Percentiles rank a stretch among this genome's conserved stretches.
phyloP scores from a whole-genome alignment of 2,113 vertebrate species.

The Bambusicola thoracicus region DNA sequence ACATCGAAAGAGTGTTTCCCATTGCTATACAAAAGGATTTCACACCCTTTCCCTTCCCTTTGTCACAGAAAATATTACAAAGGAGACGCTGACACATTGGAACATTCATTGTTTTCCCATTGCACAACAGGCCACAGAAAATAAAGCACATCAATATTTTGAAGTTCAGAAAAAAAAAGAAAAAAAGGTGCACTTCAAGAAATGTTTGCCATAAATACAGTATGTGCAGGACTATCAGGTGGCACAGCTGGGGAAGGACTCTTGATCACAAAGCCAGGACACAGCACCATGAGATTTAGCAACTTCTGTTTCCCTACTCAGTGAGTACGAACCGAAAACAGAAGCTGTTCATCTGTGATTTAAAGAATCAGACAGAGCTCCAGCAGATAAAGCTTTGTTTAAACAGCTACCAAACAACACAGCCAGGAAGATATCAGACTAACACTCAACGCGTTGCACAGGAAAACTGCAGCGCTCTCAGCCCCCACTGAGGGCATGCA shows the following conservation, averaged over 20 bases:
- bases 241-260: slow-evolving; percentile 15
- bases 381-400: neutral
- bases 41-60: slow-evolving; percentile 26
- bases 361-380: neutral
- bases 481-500: neutral
- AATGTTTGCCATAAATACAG: slow-evolving; percentile 23
- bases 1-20: slow-evolving; percentile 27
- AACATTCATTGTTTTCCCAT: slow-evolving; percentile 17
- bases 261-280: slow-evolving; percentile 35
- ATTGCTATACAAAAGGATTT: slow-evolving; percentile 18
- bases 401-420: neutral
- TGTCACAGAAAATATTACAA: slow-evolving; percentile 26
- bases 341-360: neutral
- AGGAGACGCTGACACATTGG: neutral
- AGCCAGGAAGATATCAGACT: neutral
- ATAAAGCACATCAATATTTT: slow-evolving; percentile 48
- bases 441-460: neutral
- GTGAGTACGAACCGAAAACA: neutral
- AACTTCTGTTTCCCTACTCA: neutral
- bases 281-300: neutral
- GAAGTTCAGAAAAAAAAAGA: neutral
- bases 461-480: neutral
- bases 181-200: slow-evolving; percentile 25
- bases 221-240: slow-evolving; percentile 15
- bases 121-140: slow-evolving; percentile 47